These are phyloP conservation scores for Drosophila littoralis DNA, from an alignment of 1,140 invertebrate genomes.

Conservation along the genomic window DNA sequence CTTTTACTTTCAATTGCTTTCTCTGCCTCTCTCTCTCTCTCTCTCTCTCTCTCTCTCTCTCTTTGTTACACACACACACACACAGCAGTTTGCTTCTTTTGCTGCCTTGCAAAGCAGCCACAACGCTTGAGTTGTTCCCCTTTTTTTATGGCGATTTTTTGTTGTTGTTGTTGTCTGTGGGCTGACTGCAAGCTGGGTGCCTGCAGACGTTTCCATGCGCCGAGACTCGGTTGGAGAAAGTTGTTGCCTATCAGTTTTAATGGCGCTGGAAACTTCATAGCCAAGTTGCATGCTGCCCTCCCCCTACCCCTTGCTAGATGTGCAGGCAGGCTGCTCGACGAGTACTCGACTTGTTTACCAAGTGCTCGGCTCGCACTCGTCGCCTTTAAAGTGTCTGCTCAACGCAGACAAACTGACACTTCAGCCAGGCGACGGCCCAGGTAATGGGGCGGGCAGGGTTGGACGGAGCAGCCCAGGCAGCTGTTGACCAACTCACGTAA, in stretches of 20 bases:
- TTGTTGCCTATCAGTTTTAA: conserved; percentile 38
- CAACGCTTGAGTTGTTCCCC: conserved; percentile 41
- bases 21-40: too few relatives aligned
- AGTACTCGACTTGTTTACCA: conserved; percentile 14
- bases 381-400: conserved; percentile 35
- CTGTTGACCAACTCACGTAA: not conserved
- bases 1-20: too few relatives aligned
- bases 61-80: too few relatives aligned
- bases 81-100: too few relatives aligned
- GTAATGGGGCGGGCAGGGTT: not conserved
- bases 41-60: too few relatives aligned
- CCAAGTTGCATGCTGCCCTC: conserved; percentile 22
- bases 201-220: not conserved
- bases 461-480: not conserved
- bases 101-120: conserved; percentile 35
- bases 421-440: not conserved
- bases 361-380: conserved; percentile 16
- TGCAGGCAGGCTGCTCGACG: not conserved
- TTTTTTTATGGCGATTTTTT: conserved; percentile 47
- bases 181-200: not conserved
- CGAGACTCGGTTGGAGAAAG: not conserved
- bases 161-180: not conserved
- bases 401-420: conserved; percentile 6
- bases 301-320: not conserved
- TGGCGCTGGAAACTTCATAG: conserved; percentile 36